Evolutionary conservation across 2,113 vertebrate species (phyloP).

Genomic region (Strigops habroptila): DNA sequence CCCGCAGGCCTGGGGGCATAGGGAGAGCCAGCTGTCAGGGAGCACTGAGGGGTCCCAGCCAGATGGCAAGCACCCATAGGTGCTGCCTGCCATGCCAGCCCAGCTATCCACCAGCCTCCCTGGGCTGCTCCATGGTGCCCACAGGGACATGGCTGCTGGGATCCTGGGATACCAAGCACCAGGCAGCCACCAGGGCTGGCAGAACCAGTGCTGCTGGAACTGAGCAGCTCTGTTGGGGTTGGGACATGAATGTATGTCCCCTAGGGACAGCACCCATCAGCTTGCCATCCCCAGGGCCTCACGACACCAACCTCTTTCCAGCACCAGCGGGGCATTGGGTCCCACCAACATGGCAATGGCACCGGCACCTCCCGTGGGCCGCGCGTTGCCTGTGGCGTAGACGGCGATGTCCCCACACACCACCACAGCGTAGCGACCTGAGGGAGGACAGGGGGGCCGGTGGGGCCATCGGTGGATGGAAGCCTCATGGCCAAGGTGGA

Average conservation of each 20-base stretch:
- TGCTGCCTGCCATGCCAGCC: not conserved
- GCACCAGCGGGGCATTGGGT: conserved; percentile 71
- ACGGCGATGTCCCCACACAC: conserved; percentile 79
- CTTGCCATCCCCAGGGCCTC: fast-evolving
- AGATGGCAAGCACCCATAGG: not conserved
- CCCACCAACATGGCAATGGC: conserved; percentile 80
- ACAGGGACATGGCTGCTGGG: not conserved
- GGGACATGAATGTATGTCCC: fast-evolving
- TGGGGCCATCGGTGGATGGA: fast-evolving
- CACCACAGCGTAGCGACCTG: conserved; percentile 76
- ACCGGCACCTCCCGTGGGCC: conserved; percentile 74
- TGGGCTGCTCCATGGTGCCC: not conserved
- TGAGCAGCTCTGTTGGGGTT: not conserved
- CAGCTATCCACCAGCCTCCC: not conserved
- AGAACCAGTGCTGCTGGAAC: not conserved
- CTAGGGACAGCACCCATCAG: not conserved
- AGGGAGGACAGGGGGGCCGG: not conserved
- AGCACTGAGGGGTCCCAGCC: fast-evolving
- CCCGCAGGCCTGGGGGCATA: conserved; percentile 67
- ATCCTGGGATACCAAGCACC: not conserved
- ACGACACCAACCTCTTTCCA: conserved; percentile 72
- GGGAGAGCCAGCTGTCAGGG: not conserved
- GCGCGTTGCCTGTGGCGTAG: conserved; percentile 62
- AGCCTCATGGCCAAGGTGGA: not conserved
- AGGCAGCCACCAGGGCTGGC: not conserved